Base-by-base conservation (phyloP, 1,140 invertebrate species). In the Globodera rostochiensis region DNA sequence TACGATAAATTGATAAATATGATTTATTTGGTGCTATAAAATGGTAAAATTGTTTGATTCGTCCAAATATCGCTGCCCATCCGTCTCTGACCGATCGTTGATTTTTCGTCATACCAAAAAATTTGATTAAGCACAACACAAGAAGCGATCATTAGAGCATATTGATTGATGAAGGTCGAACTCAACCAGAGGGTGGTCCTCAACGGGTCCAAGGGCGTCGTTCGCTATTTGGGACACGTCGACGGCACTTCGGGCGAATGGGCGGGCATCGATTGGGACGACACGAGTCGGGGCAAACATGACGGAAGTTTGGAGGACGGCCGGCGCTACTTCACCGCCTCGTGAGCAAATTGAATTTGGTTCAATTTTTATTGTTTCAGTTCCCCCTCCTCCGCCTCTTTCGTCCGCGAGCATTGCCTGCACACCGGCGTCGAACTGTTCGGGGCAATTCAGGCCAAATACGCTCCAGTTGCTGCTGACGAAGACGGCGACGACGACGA, bases 211-310 rank as follows among this genome's bases (percentile, higher is more conserved):
- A 82, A 85, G 60, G 83, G 83, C 57, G 83, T 81, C 25, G 76
- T 80, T 8, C 36, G 69, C 60, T 84, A 80, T 76, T 50, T 50
- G 78, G 83, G 83, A 21, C 77, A 73, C 57, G 69, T 84, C 81
- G 83, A 49, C 21, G 83, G 83, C 19, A 82, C 84, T 21, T 21
- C 66, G 21, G 77, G 83, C 6, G 4, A 46, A 45, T 85, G 84
- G 84, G 64, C 87, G n/a, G 84, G 84, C 15, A 69, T 85, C 19
- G 84, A 85, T 74, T 85, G 84, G 84, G 84, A 85, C 47, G 45
- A 87, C 78, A 11, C 85, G 66, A 53, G 47, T 6, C 46, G 82
- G 77, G 84, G 84, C 3, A 85, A 85, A 82, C 86, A 85, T 60
- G 78, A 85, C 67, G 84, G 84, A 50, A 46, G 36, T 13, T 47